phyloP scores from a whole-genome alignment of 2,797 vertebrate species.

The Pteronotus mesoamericanus region DNA sequence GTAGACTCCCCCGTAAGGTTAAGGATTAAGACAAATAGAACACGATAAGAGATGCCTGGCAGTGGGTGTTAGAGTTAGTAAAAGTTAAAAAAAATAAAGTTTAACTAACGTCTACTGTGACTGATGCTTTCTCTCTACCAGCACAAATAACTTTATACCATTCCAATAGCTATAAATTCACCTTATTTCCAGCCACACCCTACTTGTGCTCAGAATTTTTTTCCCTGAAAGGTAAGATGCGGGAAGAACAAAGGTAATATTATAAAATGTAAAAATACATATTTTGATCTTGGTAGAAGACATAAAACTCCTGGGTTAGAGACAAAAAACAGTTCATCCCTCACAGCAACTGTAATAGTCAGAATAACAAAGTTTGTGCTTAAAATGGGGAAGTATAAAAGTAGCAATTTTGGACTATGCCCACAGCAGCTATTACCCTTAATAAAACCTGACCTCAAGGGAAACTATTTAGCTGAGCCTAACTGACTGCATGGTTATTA shows the following conservation, averaged over 20 bases:
- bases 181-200: not conserved
- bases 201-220: not conserved
- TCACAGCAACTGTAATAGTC: not conserved
- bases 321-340: not conserved
- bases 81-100: not conserved
- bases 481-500: not conserved
- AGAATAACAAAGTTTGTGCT: not conserved
- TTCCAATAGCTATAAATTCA: not conserved
- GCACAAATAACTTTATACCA: too few relatives aligned
- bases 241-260: not conserved
- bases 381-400: not conserved
- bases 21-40: not conserved
- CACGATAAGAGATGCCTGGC: not conserved
- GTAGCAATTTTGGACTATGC: not conserved
- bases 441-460: not conserved
- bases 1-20: not conserved
- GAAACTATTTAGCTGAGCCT: not conserved
- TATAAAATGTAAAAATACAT: not conserved
- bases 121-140: not conserved
- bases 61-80: not conserved
- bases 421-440: not conserved
- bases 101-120: not conserved
- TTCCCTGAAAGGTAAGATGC: not conserved
- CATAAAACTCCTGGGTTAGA: not conserved
- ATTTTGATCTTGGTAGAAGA: not conserved